phyloP scores from a whole-genome alignment of 2,888 invertebrate genomes.

The Julus scandinavius region DNA sequence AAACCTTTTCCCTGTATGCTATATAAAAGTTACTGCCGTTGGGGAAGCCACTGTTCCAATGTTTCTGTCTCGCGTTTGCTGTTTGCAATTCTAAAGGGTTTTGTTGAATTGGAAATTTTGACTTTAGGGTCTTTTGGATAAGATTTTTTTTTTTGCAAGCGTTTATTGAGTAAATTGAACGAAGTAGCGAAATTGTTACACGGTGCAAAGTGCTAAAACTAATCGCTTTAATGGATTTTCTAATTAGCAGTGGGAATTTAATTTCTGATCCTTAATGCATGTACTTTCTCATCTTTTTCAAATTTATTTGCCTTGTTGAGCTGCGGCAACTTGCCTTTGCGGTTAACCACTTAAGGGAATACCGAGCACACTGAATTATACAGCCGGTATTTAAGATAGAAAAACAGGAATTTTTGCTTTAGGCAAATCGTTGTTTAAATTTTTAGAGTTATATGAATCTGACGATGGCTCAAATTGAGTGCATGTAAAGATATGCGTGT shows the following conservation, averaged over 20 bases:
- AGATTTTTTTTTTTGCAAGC: neutral
- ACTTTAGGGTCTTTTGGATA: neutral
- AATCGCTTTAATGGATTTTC: constrained; percentile 29
- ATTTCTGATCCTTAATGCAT: constrained; percentile 39
- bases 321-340: constrained; percentile 18
- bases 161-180: neutral
- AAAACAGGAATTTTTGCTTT: neutral
- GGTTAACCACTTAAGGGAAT: constrained; percentile 39
- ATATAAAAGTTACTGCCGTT: constrained; percentile 19
- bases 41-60: neutral
- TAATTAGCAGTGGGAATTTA: constrained; percentile 38
- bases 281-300: constrained; percentile 42
- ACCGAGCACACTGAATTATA: neutral
- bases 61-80: neutral
- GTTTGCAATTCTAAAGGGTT: neutral
- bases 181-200: neutral
- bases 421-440: neutral
- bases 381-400: neutral
- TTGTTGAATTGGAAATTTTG: neutral
- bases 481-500: too few species aligned
- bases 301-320: constrained; percentile 39
- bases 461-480: neutral
- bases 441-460: neutral
- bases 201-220: constrained; percentile 35
- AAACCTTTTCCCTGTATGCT: constrained; percentile 30